Conservation (phyloP, 2,888 invertebrate genomes). For the Caenorhabditis doughertyi region DNA sequence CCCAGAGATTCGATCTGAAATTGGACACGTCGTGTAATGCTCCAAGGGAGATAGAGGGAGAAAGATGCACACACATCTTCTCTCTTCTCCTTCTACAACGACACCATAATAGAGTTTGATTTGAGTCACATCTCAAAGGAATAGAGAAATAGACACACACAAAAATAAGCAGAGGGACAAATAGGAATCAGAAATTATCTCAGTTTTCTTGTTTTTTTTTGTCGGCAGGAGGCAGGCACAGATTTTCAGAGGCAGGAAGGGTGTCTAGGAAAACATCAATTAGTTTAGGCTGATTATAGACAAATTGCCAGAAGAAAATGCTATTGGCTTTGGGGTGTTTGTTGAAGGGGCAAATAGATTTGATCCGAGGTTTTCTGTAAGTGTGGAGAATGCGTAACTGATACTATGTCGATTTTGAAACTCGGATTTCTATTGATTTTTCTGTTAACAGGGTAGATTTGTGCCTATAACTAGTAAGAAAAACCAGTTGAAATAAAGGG, state of each 20-base stretch:
- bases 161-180: conserved; percentile 32
- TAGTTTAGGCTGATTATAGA: no score
- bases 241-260: conserved; percentile 9
- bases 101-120: conserved; percentile 62
- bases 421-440: no score
- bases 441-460: no score
- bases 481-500: no score
- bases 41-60: background rate
- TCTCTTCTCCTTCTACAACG: conserved; percentile 18
- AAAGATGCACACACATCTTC: conserved; percentile 6
- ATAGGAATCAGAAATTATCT: conserved; percentile 23
- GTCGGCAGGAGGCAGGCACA: conserved; percentile 5
- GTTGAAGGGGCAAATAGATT: no score
- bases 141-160: conserved; percentile 22
- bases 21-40: conserved; percentile 53
- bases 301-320: no score
- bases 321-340: no score
- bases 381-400: no score
- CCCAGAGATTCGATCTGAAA: conserved; percentile 61
- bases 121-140: conserved; percentile 43
- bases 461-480: no score
- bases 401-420: no score
- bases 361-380: no score
- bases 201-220: background rate
- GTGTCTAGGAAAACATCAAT: no score